phyloP scores from a whole-genome alignment of 1,140 invertebrate genomes.

The Caerostris extrusa region DNA sequence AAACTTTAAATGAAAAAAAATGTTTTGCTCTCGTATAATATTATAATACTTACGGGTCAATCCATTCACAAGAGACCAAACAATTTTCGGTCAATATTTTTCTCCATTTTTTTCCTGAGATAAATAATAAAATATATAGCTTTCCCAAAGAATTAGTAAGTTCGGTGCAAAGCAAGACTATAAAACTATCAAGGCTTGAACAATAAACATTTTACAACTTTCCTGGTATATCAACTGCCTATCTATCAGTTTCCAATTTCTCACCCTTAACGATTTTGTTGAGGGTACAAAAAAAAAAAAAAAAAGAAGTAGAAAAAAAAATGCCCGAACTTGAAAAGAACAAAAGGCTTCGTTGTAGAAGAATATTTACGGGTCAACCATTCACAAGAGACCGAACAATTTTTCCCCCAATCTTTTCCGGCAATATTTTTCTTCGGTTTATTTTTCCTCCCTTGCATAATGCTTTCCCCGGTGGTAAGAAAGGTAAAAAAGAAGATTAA shows the following conservation, averaged over 20 bases:
- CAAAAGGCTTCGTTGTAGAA: neutral
- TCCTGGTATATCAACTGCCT: neutral
- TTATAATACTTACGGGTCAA: constrained; percentile 26
- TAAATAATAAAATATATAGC: no score
- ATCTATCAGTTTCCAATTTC: neutral
- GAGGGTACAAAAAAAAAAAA: neutral
- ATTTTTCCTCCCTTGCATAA: neutral
- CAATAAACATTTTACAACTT: neutral
- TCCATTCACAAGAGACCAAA: neutral
- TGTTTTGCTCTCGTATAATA: no score
- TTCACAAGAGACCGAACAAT: constrained; percentile 14
- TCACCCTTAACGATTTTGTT: neutral
- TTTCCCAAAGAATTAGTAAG: no score
- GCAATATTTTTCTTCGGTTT: neutral
- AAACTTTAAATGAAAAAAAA: no score
- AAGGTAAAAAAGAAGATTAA: neutral
- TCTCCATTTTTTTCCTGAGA: neutral
- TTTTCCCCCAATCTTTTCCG: constrained; percentile 18
- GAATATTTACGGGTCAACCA: constrained; percentile 26
- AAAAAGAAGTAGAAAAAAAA: no score
- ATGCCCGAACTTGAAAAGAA: no score
- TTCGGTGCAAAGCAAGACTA: no score
- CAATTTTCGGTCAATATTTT: neutral
- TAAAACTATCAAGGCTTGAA: no score
- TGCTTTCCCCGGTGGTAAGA: neutral